Percentiles rank a stretch among this genome's conserved stretches.
Evolutionary conservation across 2,113 vertebrate genomes (phyloP).

Genomic region (Hyaena hyaena): DNA sequence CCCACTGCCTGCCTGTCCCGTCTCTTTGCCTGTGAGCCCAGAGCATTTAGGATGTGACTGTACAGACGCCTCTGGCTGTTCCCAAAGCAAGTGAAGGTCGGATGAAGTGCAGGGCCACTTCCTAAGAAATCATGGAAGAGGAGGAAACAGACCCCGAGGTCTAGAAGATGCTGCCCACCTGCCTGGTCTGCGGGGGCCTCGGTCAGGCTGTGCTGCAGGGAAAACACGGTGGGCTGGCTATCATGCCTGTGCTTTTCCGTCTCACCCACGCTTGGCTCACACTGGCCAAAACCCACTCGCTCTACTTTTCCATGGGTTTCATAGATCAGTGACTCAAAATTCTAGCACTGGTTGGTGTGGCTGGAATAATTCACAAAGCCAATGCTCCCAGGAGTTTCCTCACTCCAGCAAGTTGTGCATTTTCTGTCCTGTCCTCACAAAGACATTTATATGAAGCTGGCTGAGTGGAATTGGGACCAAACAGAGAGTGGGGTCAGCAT

Average conservation of each 20-base stretch:
- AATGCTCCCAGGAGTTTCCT: not conserved
- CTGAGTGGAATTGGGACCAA: not conserved
- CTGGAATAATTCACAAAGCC: not conserved
- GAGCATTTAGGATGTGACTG: not conserved
- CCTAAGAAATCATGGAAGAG: not conserved
- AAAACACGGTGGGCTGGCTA: not conserved
- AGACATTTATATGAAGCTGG: not conserved
- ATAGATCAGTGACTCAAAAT: not conserved
- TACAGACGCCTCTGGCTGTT: not conserved
- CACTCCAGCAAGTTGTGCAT: not conserved
- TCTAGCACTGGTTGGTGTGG: not conserved
- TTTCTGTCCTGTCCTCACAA: not conserved
- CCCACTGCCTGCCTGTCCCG: too few relatives aligned
- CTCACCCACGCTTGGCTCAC: not conserved
- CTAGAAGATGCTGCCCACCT: not conserved
- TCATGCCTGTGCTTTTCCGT: not conserved
- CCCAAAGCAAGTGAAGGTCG: not conserved
- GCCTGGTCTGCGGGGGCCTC: not conserved
- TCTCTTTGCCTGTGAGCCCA: not conserved
- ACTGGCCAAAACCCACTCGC: not conserved
- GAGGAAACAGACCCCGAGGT: not conserved
- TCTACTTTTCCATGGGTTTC: not conserved
- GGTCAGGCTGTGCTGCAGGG: not conserved
- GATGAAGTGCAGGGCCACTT: not conserved
- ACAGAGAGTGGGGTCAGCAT: not conserved